These are phyloP conservation scores for Campaea margaritaria DNA, from an alignment of 2,888 invertebrate species.

Conservation along the genomic window DNA sequence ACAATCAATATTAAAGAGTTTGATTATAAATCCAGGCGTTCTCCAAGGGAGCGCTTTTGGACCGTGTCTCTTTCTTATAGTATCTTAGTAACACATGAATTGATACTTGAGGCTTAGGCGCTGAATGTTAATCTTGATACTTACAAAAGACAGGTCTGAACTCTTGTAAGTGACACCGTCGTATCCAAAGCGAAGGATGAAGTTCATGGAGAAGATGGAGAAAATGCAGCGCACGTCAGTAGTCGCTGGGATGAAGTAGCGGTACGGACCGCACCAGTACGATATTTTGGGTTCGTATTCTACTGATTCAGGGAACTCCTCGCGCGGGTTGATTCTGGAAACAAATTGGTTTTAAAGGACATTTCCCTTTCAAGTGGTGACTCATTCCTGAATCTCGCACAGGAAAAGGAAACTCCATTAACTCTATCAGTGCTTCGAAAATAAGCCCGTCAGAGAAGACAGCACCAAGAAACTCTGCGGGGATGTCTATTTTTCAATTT, in stretches of 20 bases:
- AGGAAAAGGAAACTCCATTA: no score
- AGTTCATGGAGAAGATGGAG: slow-evolving; percentile 81
- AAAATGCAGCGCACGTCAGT: slow-evolving; percentile 78
- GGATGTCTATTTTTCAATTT: no score
- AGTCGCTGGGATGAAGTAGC: slow-evolving; percentile 80
- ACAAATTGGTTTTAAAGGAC: not conserved
- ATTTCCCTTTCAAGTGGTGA: no score
- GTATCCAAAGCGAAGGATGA: slow-evolving; percentile 75
- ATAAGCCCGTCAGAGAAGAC: no score
- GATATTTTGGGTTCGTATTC: slow-evolving; percentile 80
- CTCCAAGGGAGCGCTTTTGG: not conserved
- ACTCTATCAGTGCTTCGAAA: no score
- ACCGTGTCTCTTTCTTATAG: not conserved
- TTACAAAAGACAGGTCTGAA: slow-evolving; percentile 75
- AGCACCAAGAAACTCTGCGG: no score
- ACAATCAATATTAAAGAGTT: no score
- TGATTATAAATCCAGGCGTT: not conserved
- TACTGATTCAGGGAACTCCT: slow-evolving; percentile 79
- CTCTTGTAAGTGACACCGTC: slow-evolving; percentile 79
- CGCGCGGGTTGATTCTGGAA: slow-evolving; percentile 74
- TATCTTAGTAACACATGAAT: no score
- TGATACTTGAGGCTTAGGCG: no score
- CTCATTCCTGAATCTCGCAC: no score
- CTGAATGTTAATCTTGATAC: no score
- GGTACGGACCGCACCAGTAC: slow-evolving; percentile 79